A percentile compares a stretch with the other conserved stretches of the same genome.
These are phyloP conservation scores for Balaenoptera acutorostrata DNA, from an alignment of 2,113 vertebrate genomes.

Conservation along the genomic window DNA sequence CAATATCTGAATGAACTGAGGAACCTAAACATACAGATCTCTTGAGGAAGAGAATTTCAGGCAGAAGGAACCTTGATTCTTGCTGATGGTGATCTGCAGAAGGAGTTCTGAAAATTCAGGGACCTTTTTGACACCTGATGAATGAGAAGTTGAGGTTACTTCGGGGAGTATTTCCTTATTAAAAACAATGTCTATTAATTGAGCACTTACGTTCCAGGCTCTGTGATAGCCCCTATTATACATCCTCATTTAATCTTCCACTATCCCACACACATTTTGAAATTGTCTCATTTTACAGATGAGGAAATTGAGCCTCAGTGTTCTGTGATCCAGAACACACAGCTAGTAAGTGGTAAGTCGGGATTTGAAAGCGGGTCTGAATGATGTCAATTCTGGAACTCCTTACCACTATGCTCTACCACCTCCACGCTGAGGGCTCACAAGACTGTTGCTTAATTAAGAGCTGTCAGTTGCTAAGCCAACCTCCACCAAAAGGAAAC, in stretches of 20 bases:
- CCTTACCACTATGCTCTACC: background rate
- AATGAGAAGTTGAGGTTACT: background rate
- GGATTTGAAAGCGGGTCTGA: background rate
- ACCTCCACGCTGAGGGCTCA: background rate
- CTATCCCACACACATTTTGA: background rate
- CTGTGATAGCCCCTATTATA: background rate
- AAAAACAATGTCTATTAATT: background rate
- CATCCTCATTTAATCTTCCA: background rate
- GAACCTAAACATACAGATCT: background rate
- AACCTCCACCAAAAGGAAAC: background rate
- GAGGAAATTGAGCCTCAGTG: background rate
- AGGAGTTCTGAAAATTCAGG: background rate
- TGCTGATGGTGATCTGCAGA: background rate
- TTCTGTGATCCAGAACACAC: background rate
- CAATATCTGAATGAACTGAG: background rate
- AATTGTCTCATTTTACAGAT: background rate
- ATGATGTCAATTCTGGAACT: background rate
- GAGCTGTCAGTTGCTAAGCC: background rate
- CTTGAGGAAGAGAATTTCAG: background rate
- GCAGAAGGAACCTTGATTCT: background rate
- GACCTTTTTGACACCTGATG: background rate
- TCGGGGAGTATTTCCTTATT: background rate
- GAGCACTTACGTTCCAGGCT: background rate
- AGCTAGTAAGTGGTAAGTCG: background rate
- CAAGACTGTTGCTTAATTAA: background rate